Evolutionary conservation across 2,888 invertebrate species (phyloP), one percentile per base, ranked within the genome.

Genomic region (Lampropteryx suffumata): DNA sequence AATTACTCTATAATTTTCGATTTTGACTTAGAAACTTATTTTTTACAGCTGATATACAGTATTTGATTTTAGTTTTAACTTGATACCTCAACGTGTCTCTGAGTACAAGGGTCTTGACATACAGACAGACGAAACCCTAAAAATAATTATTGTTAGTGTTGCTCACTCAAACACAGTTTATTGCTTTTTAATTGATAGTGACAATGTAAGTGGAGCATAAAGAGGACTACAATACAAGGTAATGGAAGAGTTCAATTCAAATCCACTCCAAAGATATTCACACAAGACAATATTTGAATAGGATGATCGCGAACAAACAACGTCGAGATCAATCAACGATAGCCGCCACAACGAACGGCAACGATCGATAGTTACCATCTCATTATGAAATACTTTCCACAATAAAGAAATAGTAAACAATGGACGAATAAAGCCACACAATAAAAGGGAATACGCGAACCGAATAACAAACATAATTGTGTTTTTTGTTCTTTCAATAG

Each of bases 381-480:
- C 73, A 65, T 74, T 73, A 68, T 50, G 36, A 59, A 70, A 70
- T 67, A 71, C 73, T 66, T 56, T 52, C 51, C 40, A 41, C 32
- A 59, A 59, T 65, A 63, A 50, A 61, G 60, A 55, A 75, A 82
- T 78, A 81, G 80, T 77, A 51, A 53, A 47, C 55, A 66, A 52
- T 52, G 68, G 71, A 72, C 71, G 74, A 77, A 75, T 66, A 69
- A 77, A 72, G 65, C 68, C 63, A 68, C 74, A 84, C 79, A 79
- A 83, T 79, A 77, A 74, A 83, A 69, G 72, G 68, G 74, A 84
- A 80, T 80, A 74, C 79, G 73, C 76, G 67, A 73, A 74, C 75
- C 82, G 76, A 83, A 87, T 79, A 86, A 84, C 87, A 89, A 89
- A 88, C 79, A 83, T 87, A 82, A 89, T 88, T 88, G 86, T 87